Base-by-base conservation (phyloP, 1,140 invertebrate species). In the Trachelipus rathkii region DNA sequence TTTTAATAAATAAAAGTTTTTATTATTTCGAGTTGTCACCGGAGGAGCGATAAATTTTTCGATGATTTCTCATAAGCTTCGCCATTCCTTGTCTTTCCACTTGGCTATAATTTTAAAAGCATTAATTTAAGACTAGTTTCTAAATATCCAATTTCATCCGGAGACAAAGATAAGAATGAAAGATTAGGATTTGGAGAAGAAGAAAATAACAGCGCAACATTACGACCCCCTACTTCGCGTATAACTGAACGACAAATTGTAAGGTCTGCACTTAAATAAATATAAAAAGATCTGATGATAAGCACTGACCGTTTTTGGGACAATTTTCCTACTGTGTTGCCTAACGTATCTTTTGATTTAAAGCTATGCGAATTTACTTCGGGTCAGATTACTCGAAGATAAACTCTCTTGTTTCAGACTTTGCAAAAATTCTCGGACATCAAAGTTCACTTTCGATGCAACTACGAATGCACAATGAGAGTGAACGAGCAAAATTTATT, bases 161-260 rank as follows among this genome's bases (percentile, higher is more conserved):
- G 50, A 60, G 50, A 19, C 19, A 60, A 13, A 60, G 50, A 60
- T 60, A 60, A 60, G 50, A 60, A 19, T 60, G 11, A 13, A 13
- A 60, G 50, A 60, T 60, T 15, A 60, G 50, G 11, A 13, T 8
- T 33, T 33, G 33, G 33, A 33, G 6, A 33, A 33, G 33, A 19
- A 60, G 50, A 60, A 8, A 60, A 60, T 15, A 60, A 60, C 50
- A 60, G 50, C 50, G 19, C 11, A 60, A 19, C 19, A 15, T 60
- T 19, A 60, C 50, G 50, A 60, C 50, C 50, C 50, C 50, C 50
- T 60, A 60, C 50, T 60, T 19, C 11, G 11, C 19, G 11, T 60
- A 60, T 60, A 60, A 60, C 50, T 60, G 50, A 60, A 60, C 50
- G 50, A 60, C 50, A 60, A 60, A 60, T 60, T 60, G 50, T 60